Base-by-base conservation (phyloP, 2,888 invertebrate species). In the Esperia sulphurella region DNA sequence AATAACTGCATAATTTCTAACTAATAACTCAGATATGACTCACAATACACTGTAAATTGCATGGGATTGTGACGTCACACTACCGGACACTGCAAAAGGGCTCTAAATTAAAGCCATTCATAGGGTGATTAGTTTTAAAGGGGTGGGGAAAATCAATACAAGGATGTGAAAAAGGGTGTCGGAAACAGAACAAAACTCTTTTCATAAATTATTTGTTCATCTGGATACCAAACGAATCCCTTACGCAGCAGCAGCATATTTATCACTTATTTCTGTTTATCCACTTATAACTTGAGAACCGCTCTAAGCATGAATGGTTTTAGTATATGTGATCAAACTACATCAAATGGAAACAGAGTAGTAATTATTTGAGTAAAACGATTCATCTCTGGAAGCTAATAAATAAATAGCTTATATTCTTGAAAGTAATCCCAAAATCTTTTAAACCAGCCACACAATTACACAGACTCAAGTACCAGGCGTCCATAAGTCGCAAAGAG, bases 401-500 rank as follows among this genome's bases (percentile, higher is more conserved):
- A 21, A 21, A 3, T 14, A 13, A 50, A 45, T n/a, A n/a, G n/a
- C n/a, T n/a, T n/a, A 48, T 39, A 39, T 41, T 31, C 10, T 38
- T 35, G 6, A 30, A 7, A 44, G 13, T 47, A 43, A 58, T 58
- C 56, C n/a, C 14, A 12, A 46, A 46, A 5, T 46, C 46, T 35
- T 41, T 46, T 29, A 40, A 21, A 46, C 35, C 46, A 50, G 52
- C 52, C 54, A 46, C 48, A 37, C 48, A 45, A 46, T 48, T n/a
- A 21, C 21, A 21, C 21, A 21, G 46, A 51, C 52, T 49, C 45
- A 64, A 50, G 59, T 68, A 71, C 71, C 61, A 68, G 65, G 67
- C 61, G 46, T 47, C 53, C 69, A 68, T 69, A 63, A 62, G 45
- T 61, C 49, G 43, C 49, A 52, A 63, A 60, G 63, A 63, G 55